A percentile compares a stretch with the other conserved stretches of the same genome.
phyloP scores from a whole-genome alignment of 2,797 vertebrate genomes.

The Scyliorhinus canicula region DNA sequence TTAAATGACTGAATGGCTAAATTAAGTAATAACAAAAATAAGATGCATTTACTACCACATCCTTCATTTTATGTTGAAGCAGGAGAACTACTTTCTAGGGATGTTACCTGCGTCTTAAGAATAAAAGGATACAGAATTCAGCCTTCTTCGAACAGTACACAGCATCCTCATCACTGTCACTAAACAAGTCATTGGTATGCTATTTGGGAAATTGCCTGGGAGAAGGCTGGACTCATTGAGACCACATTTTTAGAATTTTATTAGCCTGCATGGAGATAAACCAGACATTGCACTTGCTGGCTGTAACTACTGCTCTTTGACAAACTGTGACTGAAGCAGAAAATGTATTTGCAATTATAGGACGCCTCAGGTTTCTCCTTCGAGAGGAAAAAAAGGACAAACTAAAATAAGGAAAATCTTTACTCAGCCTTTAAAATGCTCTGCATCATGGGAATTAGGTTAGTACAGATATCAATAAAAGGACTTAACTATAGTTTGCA shows the following conservation, averaged over 20 bases:
- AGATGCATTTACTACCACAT: background rate
- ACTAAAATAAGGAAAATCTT: background rate
- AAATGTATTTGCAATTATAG: background rate
- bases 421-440: background rate
- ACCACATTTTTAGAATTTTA: conserved; percentile 20
- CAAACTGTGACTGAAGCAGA: conserved; percentile 19
- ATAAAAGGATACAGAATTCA: background rate
- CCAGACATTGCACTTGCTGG: conserved; percentile 10
- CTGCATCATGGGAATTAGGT: background rate
- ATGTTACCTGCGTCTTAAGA: background rate
- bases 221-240: background rate
- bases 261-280: conserved; percentile 20
- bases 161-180: background rate
- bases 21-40: background rate
- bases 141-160: background rate
- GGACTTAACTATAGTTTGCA: background rate
- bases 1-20: background rate
- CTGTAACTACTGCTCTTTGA: background rate
- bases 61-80: background rate
- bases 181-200: conserved; percentile 10
- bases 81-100: background rate
- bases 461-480: background rate
- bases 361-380: background rate
- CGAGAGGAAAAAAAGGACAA: background rate
- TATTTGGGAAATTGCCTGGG: conserved; percentile 11